Percentiles rank a stretch among this genome's conserved stretches.
Conservation (phyloP, 2,888 invertebrate genomes). For the Lottia gigantea region DNA sequence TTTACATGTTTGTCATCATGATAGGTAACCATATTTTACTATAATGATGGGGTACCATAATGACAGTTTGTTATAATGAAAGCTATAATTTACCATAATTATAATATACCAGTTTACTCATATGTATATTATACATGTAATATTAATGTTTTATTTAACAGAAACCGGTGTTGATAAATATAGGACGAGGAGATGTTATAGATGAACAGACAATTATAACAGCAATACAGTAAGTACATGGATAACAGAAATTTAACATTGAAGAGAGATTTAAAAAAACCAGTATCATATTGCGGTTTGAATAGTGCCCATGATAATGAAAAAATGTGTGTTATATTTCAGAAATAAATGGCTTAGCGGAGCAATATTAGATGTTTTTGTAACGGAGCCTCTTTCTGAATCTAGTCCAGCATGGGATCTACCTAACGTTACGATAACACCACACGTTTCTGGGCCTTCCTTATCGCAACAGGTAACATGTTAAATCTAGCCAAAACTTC, state of each 20-base stretch:
- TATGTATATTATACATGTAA: too few relatives aligned
- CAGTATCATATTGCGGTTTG: too few relatives aligned
- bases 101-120: too few relatives aligned
- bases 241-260: neutral
- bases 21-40: too few relatives aligned
- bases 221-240: slow-evolving; percentile 68
- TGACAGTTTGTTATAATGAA: too few relatives aligned
- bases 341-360: slow-evolving; percentile 71
- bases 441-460: slow-evolving; percentile 47
- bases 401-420: slow-evolving; percentile 71
- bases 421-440: slow-evolving; percentile 69
- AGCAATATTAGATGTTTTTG: slow-evolving; percentile 74
- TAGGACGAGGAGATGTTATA: slow-evolving; percentile 74
- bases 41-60: too few relatives aligned
- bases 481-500: neutral
- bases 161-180: slow-evolving; percentile 73
- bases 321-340: neutral
- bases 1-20: too few relatives aligned
- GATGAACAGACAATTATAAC: slow-evolving; percentile 71
- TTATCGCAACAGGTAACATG: slow-evolving; percentile 25
- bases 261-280: too few relatives aligned
- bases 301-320: too few relatives aligned
- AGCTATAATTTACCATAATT: too few relatives aligned
- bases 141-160: slow-evolving; percentile 34
- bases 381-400: slow-evolving; percentile 71